Evolutionary conservation across 2,888 invertebrate genomes (phyloP).

Genomic region (Pseudococcus jackbeardsleyi): DNA sequence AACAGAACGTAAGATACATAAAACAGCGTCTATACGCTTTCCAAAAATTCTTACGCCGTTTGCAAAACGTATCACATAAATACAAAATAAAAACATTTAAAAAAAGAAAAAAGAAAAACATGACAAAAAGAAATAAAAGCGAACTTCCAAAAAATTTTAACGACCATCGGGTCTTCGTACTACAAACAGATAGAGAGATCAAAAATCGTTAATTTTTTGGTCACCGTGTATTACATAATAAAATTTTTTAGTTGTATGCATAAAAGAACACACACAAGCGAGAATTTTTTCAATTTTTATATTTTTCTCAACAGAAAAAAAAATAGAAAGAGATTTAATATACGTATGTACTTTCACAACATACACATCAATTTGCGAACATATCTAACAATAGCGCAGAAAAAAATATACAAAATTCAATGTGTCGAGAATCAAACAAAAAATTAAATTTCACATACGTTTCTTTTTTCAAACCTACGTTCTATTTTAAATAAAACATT

Average conservation of each 20-base stretch:
- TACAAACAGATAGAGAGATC: conserved; percentile 31
- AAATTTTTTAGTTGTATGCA: background rate
- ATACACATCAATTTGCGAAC: conserved; percentile 29
- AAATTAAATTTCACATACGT: background rate
- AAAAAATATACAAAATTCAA: conserved; percentile 17
- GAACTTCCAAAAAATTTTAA: conserved; percentile 39
- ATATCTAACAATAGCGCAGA: conserved; percentile 40
- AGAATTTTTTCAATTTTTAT: conserved; percentile 28
- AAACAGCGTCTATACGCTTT: conserved; percentile 47
- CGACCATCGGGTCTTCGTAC: conserved; percentile 31
- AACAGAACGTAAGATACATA: conserved; percentile 48
- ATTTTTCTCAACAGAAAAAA: conserved; percentile 40
- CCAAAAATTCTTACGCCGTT: conserved; percentile 31
- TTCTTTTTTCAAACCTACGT: conserved; percentile 26
- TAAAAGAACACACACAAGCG: conserved; percentile 44
- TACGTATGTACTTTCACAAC: background rate
- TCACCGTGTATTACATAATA: conserved; percentile 4
- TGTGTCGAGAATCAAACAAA: conserved; percentile 13
- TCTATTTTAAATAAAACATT: conserved; percentile 59
- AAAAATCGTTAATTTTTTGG: conserved; percentile 46
- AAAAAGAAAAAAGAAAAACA: conserved; percentile 28
- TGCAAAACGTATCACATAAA: conserved; percentile 49
- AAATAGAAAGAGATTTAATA: conserved; percentile 33
- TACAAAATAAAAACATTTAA: conserved; percentile 46
- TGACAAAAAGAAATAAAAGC: conserved; percentile 21